Evolutionary conservation across 2,797 vertebrate species (phyloP).

Genomic region (Gobionotothen gibberifrons): DNA sequence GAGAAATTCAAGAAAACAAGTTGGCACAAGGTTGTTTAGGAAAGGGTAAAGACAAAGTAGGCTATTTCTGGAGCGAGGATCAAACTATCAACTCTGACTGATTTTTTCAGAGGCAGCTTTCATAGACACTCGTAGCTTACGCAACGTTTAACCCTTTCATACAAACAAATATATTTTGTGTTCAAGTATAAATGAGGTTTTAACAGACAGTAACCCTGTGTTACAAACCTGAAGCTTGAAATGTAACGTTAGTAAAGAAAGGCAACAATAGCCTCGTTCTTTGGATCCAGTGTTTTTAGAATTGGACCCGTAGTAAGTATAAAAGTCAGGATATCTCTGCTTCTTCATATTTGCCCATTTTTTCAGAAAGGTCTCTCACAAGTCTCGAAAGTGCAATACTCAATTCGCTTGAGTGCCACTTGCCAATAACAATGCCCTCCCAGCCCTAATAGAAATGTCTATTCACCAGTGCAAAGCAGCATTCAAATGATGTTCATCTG

Average conservation of each 20-base stretch:
- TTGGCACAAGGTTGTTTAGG: neutral
- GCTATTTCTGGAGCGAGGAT: neutral
- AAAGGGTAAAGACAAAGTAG: neutral
- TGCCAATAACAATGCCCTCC: neutral
- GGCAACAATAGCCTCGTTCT: neutral
- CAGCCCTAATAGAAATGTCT: neutral
- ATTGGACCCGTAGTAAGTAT: neutral
- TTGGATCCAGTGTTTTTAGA: constrained; percentile 4
- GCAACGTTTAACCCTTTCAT: constrained; percentile 20
- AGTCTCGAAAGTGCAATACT: neutral
- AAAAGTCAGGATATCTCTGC: neutral
- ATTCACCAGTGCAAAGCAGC: neutral
- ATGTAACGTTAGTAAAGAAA: neutral
- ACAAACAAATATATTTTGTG: neutral
- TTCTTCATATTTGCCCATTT: neutral
- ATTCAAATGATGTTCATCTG: neutral
- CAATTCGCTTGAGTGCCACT: neutral
- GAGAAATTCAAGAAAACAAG: constrained; percentile 19
- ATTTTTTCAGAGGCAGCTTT: constrained; percentile 13
- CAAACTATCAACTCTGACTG: neutral
- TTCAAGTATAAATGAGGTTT: constrained; percentile 1
- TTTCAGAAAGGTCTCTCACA: neutral
- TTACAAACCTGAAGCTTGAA: neutral
- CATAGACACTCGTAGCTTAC: neutral
- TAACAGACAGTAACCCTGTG: neutral